phyloP scores from a whole-genome alignment of 2,113 vertebrate species.

The Pungitius pungitius region DNA sequence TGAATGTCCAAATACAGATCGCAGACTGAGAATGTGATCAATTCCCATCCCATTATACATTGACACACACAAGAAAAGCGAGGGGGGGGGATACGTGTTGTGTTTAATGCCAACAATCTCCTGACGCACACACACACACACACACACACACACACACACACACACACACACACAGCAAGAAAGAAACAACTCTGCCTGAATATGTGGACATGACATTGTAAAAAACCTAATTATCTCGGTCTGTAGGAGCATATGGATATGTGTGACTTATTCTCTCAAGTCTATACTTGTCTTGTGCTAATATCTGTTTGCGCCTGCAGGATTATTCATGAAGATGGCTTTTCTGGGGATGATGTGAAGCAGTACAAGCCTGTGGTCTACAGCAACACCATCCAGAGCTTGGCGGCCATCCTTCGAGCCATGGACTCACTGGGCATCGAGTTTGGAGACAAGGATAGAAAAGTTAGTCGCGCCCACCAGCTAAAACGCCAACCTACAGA shows the following conservation, averaged over 20 bases:
- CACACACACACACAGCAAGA: too few species aligned
- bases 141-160: too few species aligned
- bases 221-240: constrained; percentile 18
- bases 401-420: constrained; percentile 95
- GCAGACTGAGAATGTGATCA: constrained; percentile 48
- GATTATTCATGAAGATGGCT: constrained; percentile 99
- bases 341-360: constrained; percentile 98
- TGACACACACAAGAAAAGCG: constrained; percentile 10
- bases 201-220: constrained; percentile 29
- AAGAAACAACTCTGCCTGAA: neutral
- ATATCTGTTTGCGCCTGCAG: constrained; percentile 75
- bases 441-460: constrained; percentile 93
- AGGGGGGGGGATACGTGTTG: neutral
- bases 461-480: constrained; percentile 81
- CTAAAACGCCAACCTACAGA: neutral
- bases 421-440: constrained; percentile 97
- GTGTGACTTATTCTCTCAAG: constrained; percentile 40
- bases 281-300: constrained; percentile 38
- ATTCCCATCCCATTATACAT: constrained; percentile 45
- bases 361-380: constrained; percentile 99
- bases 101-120: constrained; percentile 1
- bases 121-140: too few species aligned
- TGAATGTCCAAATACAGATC: constrained; percentile 55
- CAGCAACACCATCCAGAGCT: constrained; percentile 99
- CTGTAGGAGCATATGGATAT: constrained; percentile 42